These are phyloP conservation scores for Leguminivora glycinivorella DNA, from an alignment of 1,140 invertebrate species.

Conservation along the genomic window DNA sequence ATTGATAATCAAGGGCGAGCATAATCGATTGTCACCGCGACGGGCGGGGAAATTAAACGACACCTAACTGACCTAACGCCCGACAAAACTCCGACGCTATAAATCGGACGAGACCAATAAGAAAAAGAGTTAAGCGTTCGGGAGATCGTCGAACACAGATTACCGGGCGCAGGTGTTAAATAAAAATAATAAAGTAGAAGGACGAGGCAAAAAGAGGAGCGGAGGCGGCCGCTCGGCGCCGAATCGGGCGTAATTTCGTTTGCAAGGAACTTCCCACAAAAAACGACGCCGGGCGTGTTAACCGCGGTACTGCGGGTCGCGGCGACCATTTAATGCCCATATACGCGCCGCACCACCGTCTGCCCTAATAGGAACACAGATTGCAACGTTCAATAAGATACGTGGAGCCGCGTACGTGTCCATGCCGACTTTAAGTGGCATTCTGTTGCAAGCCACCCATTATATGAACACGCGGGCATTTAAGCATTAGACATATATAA, in stretches of 20 bases:
- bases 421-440: constrained; percentile 17
- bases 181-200: constrained; percentile 77
- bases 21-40: constrained; percentile 74
- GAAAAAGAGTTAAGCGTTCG: constrained; percentile 77
- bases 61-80: constrained; percentile 68
- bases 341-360: constrained; percentile 38
- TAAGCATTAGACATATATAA: background rate
- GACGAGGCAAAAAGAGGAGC: constrained; percentile 69
- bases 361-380: constrained; percentile 48
- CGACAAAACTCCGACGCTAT: constrained; percentile 64
- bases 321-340: constrained; percentile 55
- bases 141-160: constrained; percentile 76
- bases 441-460: constrained; percentile 6
- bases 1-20: constrained; percentile 60
- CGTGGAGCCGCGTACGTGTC: constrained; percentile 23
- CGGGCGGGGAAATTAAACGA: constrained; percentile 72
- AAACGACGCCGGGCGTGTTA: constrained; percentile 65
- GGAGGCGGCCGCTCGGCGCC: constrained; percentile 68
- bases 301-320: constrained; percentile 45
- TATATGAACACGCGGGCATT: background rate
- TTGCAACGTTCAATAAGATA: constrained; percentile 48
- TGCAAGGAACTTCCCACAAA: constrained; percentile 61
- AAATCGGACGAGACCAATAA: constrained; percentile 67
- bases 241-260: constrained; percentile 69
- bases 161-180: constrained; percentile 76